These are phyloP conservation scores for Equus quagga DNA, from an alignment of 2,113 vertebrate genomes.

Conservation along the genomic window DNA sequence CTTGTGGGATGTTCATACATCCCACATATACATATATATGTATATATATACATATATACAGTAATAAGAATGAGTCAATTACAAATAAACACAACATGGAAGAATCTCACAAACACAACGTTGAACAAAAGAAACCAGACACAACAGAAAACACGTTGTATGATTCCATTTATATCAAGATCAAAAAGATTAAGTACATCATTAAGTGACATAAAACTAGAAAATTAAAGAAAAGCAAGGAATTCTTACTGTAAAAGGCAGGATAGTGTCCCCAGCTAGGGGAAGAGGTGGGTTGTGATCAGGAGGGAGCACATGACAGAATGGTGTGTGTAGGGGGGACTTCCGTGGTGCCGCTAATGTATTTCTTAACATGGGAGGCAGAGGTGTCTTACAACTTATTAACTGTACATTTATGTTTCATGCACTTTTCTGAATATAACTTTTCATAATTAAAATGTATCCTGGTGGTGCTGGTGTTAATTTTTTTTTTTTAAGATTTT, in stretches of 20 bases:
- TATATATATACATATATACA: neutral
- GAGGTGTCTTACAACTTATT: neutral
- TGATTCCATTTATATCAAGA: conserved; percentile 8
- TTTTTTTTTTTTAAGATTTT: neutral
- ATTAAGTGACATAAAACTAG: neutral
- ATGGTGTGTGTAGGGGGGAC: neutral
- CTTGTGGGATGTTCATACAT: neutral
- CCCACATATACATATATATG: too few relatives aligned
- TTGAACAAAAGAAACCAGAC: neutral
- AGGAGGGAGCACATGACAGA: neutral
- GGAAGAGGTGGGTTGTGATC: neutral
- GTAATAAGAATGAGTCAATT: neutral
- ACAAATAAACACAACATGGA: neutral
- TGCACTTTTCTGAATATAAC: neutral
- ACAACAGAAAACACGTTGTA: neutral
- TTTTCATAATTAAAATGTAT: neutral
- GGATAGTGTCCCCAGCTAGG: neutral
- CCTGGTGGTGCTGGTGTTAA: neutral
- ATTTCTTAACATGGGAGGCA: neutral
- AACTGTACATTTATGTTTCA: neutral
- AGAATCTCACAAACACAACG: neutral
- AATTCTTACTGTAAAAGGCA: neutral
- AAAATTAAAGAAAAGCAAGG: conserved; percentile 29
- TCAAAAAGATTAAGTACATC: neutral
- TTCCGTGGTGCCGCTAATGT: neutral